Percentiles rank a stretch among this genome's conserved stretches.
Evolutionary conservation across 2,888 invertebrate genomes (phyloP).

Genomic region (Drosophila melanosoma): DNA sequence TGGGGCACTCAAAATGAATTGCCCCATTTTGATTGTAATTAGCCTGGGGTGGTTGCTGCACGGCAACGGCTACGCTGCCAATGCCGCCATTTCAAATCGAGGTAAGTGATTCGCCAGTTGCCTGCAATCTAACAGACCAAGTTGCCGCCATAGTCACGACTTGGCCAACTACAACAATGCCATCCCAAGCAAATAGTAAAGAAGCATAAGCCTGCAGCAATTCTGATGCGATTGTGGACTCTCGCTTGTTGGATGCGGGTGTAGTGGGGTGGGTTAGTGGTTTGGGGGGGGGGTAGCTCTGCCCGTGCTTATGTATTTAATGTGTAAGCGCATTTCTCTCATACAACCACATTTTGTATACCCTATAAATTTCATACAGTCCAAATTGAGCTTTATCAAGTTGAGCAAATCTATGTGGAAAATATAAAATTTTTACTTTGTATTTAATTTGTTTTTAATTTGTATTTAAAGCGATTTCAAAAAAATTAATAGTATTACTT

Average conservation of each 20-base stretch:
- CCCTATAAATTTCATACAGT: conserved; percentile 1
- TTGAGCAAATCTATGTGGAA: too few species aligned
- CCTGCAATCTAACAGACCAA: neutral
- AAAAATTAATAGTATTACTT: neutral
- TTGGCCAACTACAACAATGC: conserved; percentile 21
- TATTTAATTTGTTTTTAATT: too few species aligned
- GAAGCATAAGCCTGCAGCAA: conserved; percentile 12
- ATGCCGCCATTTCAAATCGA: conserved; percentile 84
- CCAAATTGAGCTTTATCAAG: neutral
- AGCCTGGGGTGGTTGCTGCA: conserved; percentile 84
- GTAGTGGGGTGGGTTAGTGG: too few species aligned
- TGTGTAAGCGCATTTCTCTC: conserved; percentile 30
- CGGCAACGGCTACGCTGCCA: conserved; percentile 76
- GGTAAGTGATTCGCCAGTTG: conserved; percentile 80
- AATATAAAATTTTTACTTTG: neutral
- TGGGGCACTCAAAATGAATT: conserved; percentile 78
- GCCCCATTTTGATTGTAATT: conserved; percentile 85
- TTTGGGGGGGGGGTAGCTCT: neutral
- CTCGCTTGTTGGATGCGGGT: neutral
- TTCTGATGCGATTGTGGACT: conserved; percentile 13
- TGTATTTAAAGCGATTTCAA: neutral
- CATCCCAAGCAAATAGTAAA: conserved; percentile 7
- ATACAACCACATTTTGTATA: conserved; percentile 34
- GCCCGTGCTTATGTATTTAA: conserved; percentile 37
- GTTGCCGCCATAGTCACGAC: conserved; percentile 39